Evolutionary conservation across 2,113 vertebrate species (phyloP).

Genomic region (Cepphus grylle): DNA sequence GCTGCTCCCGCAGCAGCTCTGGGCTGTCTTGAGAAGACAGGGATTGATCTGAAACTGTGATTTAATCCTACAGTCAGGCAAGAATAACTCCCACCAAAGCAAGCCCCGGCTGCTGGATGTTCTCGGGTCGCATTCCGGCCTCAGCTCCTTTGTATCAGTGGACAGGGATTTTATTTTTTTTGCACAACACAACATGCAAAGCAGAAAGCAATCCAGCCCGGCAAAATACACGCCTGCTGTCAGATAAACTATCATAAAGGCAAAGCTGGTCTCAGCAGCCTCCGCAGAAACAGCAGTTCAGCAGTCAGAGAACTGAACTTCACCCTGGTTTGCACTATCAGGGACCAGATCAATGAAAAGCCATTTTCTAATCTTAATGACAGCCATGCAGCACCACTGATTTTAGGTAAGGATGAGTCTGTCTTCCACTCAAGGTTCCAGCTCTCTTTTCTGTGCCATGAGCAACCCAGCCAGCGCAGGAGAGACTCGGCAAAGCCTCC

Average conservation of each 20-base stretch:
- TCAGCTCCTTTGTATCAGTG: not conserved
- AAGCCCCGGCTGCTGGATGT: not conserved
- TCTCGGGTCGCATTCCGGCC: not conserved
- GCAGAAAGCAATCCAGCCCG: not conserved
- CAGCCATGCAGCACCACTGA: accelerated
- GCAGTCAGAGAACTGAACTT: not conserved
- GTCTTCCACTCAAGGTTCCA: not conserved
- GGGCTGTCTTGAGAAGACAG: not conserved
- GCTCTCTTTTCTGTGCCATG: not conserved
- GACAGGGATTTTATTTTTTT: not conserved
- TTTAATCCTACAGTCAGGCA: not conserved
- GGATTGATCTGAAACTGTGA: not conserved
- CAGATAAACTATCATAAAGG: not conserved
- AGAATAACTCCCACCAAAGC: not conserved
- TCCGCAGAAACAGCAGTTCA: not conserved
- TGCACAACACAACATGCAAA: accelerated
- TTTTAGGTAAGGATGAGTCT: not conserved
- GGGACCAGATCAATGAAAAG: not conserved
- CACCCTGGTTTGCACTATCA: not conserved
- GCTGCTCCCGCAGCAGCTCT: not conserved
- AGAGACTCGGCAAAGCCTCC: not conserved
- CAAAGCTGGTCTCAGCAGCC: not conserved
- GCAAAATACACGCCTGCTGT: not conserved
- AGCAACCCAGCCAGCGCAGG: too few relatives aligned
- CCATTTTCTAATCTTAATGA: not conserved